A percentile compares a stretch with the other conserved stretches of the same genome.
phyloP scores from a whole-genome alignment of 2,113 vertebrate genomes.

The Oreochromis niloticus region DNA sequence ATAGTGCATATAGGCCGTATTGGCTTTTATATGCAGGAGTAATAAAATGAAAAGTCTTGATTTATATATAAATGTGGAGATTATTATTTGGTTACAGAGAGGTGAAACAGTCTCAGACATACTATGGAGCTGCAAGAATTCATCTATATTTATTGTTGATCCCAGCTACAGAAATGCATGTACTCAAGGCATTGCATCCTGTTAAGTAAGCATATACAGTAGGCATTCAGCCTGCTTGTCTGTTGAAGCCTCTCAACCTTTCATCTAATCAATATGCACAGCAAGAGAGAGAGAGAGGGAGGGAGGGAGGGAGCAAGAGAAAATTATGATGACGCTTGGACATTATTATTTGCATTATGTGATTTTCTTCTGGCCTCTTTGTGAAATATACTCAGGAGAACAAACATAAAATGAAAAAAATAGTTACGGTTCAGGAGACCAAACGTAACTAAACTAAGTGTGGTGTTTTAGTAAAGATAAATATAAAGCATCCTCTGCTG shows the following conservation, averaged over 20 bases:
- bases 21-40: neutral
- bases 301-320: neutral
- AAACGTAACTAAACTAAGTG: neutral
- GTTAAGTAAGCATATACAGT: neutral
- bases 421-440: neutral
- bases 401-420: neutral
- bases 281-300: accelerated
- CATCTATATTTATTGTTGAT: neutral
- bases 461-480: neutral
- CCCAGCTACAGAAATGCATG: neutral
- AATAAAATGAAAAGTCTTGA: neutral
- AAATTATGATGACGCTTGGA: neutral
- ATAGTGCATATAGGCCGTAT: neutral
- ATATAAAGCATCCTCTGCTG: neutral
- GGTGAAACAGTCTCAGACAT: neutral
- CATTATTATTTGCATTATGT: neutral
- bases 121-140: neutral
- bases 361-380: neutral
- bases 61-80: neutral
- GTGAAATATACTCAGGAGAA: neutral
- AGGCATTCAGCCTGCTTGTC: neutral
- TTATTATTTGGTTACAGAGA: neutral
- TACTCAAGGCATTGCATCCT: neutral
- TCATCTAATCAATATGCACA: neutral
- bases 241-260: neutral